Evolutionary conservation across 1,140 invertebrate genomes (phyloP).

Genomic region (Luehdorfia chinensis): DNA sequence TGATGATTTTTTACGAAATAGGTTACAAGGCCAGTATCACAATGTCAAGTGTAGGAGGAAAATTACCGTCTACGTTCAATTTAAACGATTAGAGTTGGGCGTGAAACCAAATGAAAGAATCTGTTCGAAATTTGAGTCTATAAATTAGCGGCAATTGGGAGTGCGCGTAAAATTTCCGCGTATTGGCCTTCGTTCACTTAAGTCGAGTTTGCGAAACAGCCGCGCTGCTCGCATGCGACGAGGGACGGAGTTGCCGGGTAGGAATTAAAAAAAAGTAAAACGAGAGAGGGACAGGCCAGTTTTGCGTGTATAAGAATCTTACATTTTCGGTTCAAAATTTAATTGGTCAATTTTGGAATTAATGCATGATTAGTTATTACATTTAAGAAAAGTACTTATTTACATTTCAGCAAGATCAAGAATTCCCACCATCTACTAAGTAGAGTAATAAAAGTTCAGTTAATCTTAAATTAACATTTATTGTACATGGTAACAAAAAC

Average conservation of each 20-base stretch:
- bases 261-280: not conserved
- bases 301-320: too few relatives aligned
- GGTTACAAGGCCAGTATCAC: slow-evolving; percentile 5
- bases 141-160: slow-evolving; percentile 42
- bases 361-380: too few relatives aligned
- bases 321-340: too few relatives aligned
- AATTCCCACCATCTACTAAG: too few relatives aligned
- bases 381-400: too few relatives aligned
- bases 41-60: slow-evolving; percentile 9
- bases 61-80: not conserved
- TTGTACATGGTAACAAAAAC: slow-evolving; percentile 14
- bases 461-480: too few relatives aligned
- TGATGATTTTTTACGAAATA: slow-evolving; percentile 8
- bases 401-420: too few relatives aligned
- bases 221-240: slow-evolving; percentile 28
- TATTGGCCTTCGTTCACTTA: slow-evolving; percentile 35
- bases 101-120: not conserved
- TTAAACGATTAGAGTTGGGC: not conserved
- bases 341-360: too few relatives aligned
- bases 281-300: too few relatives aligned
- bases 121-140: slow-evolving; percentile 11
- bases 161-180: slow-evolving; percentile 40
- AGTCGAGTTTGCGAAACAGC: slow-evolving; percentile 37
- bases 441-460: too few relatives aligned
- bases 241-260: not conserved